Base-by-base conservation (phyloP, 2,888 invertebrate species). In the Callinectes sapidus region DNA sequence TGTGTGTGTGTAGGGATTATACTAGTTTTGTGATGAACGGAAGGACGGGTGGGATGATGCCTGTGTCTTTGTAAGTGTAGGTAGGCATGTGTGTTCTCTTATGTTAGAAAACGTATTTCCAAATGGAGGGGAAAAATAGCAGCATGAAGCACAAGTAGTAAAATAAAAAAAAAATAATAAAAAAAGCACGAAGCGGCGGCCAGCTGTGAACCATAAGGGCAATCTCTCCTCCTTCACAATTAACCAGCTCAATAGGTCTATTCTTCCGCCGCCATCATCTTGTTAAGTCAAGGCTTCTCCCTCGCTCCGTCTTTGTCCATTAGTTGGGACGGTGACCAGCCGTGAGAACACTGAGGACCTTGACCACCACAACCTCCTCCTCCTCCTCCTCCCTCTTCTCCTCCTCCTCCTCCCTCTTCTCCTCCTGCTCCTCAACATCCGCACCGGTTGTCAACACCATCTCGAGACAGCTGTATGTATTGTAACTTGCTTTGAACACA, bases 301-400 rank as follows among this genome's bases (percentile, higher is more conserved):
- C 87, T 28, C 42, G 42, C 42, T 14, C 28, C 87, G n/a, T 48
- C 87, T 87, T 66, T 39, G 90, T 81, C 81, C 55, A 35, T 42
- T 28, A 6, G 71, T 71, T 66, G 90, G 48, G 81, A 42, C 42
- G 35, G 71, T 23, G 18, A 71, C 42, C 18, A 35, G 77, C 28
- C 42, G 42, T 81, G 71, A 71, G 71, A 35, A 97, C 96, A 97
- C 97, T 95, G 10, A 77, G 3, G 32, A 97, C 96, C 96, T 96
- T 96, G 96, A 96, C 94, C 96, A 97, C 95, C n/a, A n/a, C n/a
- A n/a, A n/a, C n/a, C n/a, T n/a, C n/a, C n/a, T n/a, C n/a, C n/a
- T n/a, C n/a, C 16, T n/a, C 87, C 23, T 28, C 48, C 54, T 1
- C n/a, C 32, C 48, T 14, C 14, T n/a, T n/a, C n/a, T n/a, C 14